Percentiles rank a stretch among this genome's conserved stretches.
phyloP scores from a whole-genome alignment of 2,113 vertebrate species.

The Kobus ellipsiprymnus region DNA sequence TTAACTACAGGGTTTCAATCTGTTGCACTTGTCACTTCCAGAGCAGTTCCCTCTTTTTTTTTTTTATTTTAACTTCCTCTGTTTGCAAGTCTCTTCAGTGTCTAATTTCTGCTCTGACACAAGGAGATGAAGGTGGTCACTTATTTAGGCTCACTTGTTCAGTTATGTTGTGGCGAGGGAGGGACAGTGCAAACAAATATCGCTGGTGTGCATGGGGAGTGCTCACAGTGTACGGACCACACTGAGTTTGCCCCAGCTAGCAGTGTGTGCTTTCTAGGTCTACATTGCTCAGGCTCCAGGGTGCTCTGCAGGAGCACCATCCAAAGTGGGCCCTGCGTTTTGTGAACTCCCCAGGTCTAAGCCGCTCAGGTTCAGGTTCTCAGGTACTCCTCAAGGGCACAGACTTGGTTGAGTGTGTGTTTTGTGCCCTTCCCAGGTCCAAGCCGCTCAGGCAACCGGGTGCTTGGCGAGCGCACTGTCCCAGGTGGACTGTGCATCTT shows the following conservation, averaged over 20 bases:
- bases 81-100: background rate
- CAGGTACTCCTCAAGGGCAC: background rate
- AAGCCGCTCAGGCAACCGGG: fast-evolving
- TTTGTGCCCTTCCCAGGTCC: background rate
- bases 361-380: background rate
- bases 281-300: background rate
- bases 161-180: background rate
- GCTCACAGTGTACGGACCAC: background rate
- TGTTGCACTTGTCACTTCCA: background rate
- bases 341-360: background rate
- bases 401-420: fast-evolving
- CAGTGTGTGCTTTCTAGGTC: background rate
- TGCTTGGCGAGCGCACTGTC: background rate
- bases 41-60: background rate
- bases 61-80: background rate
- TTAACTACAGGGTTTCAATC: background rate
- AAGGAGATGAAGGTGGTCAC: background rate
- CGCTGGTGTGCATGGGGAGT: background rate
- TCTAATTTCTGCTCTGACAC: background rate
- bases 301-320: background rate
- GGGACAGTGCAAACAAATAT: background rate
- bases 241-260: background rate
- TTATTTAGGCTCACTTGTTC: background rate
- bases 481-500: background rate
- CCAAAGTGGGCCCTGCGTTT: background rate